phyloP scores from a whole-genome alignment of 2,888 invertebrate species.

The Gymnosoma rotundatum region DNA sequence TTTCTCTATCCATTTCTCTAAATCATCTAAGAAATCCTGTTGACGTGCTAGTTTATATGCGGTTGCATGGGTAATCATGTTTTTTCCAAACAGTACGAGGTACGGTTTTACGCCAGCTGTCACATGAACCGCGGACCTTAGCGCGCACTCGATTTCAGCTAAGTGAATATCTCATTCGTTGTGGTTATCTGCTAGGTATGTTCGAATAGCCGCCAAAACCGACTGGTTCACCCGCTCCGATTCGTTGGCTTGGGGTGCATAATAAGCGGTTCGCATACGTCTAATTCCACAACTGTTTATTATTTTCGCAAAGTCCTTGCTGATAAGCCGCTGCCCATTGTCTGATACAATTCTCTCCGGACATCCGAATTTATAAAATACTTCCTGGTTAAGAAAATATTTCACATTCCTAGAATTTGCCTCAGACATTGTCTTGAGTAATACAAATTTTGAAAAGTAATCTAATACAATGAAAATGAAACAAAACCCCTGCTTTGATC shows the following conservation, averaged over 20 bases:
- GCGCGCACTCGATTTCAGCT: not conserved
- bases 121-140: not conserved
- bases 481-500: not conserved
- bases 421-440: constrained; percentile 1
- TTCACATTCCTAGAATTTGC: not conserved
- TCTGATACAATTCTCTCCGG: constrained; percentile 3
- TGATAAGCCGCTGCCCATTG: not conserved
- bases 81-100: not conserved
- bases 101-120: not conserved
- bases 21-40: not conserved
- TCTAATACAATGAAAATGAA: not conserved
- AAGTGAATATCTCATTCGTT: not conserved
- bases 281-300: not conserved
- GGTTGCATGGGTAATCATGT: constrained; percentile 9
- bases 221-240: not conserved
- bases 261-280: not conserved
- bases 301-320: not conserved
- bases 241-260: not conserved
- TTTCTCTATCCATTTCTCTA: not conserved
- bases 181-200: not conserved
- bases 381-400: not conserved
- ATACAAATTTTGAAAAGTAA: not conserved
- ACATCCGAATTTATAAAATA: constrained; percentile 5
- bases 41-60: not conserved
- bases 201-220: not conserved